Conservation (phyloP, 2,888 invertebrate genomes). For the Torymus auratus region DNA sequence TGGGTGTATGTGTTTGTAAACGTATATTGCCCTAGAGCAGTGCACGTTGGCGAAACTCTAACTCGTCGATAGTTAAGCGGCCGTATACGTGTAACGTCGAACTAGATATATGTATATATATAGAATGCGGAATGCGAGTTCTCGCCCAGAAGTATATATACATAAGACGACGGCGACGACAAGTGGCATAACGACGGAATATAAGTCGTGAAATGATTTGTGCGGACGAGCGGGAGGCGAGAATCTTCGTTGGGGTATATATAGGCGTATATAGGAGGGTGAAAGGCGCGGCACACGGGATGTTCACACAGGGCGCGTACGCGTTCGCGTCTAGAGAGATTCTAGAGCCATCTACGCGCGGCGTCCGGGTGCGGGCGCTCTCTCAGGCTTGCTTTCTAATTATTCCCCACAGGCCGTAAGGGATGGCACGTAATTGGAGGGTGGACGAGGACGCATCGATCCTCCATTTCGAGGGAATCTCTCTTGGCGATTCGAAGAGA, state of each 20-base stretch:
- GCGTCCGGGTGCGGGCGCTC: background rate
- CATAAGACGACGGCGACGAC: background rate
- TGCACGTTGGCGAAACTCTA: too few species aligned
- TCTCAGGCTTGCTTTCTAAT: conserved; percentile 72
- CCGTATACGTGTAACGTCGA: too few species aligned
- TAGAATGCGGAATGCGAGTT: too few species aligned
- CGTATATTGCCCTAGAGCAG: too few species aligned
- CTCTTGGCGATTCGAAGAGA: conserved; percentile 55
- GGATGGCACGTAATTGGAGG: conserved; percentile 72
- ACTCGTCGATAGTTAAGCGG: too few species aligned
- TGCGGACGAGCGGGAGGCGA: conserved; percentile 15
- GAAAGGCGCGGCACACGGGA: background rate
- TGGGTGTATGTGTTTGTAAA: too few species aligned
- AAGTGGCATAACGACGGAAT: conserved; percentile 30
- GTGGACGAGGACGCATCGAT: conserved; percentile 72
- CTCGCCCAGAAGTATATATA: too few species aligned
- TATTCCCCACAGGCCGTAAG: conserved; percentile 73
- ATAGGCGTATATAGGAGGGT: background rate
- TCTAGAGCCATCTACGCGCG: conserved; percentile 54
- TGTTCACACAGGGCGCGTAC: conserved; percentile 15
- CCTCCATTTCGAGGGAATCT: conserved; percentile 68
- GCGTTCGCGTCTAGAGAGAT: conserved; percentile 43
- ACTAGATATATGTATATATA: background rate
- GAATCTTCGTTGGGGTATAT: conserved; percentile 10
- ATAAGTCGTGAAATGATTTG: conserved; percentile 53